phyloP scores from a whole-genome alignment of 2,113 vertebrate genomes.

The Pseudopodoces humilis region DNA sequence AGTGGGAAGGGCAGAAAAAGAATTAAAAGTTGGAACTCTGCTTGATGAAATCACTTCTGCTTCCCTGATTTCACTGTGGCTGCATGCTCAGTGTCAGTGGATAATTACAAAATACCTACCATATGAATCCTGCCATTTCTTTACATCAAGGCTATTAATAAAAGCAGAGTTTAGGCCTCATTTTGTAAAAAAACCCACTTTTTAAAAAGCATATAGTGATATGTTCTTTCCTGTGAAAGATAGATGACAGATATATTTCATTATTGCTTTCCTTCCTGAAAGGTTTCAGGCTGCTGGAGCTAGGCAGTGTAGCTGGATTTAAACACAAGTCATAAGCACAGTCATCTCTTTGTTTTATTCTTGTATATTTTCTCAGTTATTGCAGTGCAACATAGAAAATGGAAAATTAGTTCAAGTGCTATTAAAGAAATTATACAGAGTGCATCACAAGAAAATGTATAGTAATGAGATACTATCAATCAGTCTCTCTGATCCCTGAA shows the following conservation, averaged over 20 bases:
- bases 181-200: not conserved
- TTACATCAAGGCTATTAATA: not conserved
- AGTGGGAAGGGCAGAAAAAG: not conserved
- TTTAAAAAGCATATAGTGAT: not conserved
- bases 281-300: not conserved
- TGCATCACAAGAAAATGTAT: not conserved
- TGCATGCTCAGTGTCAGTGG: not conserved
- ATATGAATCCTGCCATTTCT: not conserved
- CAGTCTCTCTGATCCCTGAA: not conserved
- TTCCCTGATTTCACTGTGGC: not conserved
- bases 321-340: not conserved
- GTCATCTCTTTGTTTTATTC: not conserved
- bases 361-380: not conserved
- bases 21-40: not conserved
- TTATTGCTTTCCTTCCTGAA: not conserved
- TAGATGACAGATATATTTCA: not conserved
- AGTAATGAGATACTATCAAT: not conserved
- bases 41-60: not conserved
- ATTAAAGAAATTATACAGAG: not conserved
- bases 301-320: not conserved
- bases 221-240: not conserved
- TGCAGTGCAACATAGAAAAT: not conserved
- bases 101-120: not conserved
- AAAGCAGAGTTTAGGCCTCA: not conserved
- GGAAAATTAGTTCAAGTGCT: not conserved